Percentiles rank a stretch among this genome's conserved stretches.
Evolutionary conservation across 2,888 invertebrate species (phyloP).

Genomic region (Protodeltote pygarga): DNA sequence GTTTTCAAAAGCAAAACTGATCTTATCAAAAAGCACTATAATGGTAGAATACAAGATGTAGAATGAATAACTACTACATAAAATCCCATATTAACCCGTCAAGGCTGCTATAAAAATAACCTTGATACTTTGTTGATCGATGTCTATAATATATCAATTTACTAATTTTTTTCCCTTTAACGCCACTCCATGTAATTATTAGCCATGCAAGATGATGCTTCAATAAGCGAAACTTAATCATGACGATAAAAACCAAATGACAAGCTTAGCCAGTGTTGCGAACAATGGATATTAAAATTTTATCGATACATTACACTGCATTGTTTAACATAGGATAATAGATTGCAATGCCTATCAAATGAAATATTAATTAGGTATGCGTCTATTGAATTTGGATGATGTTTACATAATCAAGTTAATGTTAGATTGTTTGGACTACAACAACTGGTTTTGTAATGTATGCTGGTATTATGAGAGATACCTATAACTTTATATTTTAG

Average conservation of each 20-base stretch:
- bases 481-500: too few relatives aligned
- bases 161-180: conserved; percentile 39
- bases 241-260: conserved; percentile 68
- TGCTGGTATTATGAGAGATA: conserved; percentile 11
- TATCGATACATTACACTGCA: conserved; percentile 49
- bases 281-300: conserved; percentile 39
- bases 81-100: conserved; percentile 6
- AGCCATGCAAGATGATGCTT: conserved; percentile 58
- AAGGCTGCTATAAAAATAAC: conserved; percentile 17
- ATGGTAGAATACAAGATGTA: not conserved
- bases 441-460: conserved; percentile 5
- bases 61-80: not conserved
- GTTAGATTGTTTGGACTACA: conserved; percentile 30
- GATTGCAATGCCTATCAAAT: conserved; percentile 32
- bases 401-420: conserved; percentile 30
- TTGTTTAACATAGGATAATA: conserved; percentile 25
- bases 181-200: conserved; percentile 54
- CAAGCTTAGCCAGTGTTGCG: conserved; percentile 60
- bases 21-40: not conserved
- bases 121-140: conserved; percentile 15
- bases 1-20: not conserved
- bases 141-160: conserved; percentile 19
- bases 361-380: conserved; percentile 32
- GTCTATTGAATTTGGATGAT: conserved; percentile 29
- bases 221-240: conserved; percentile 66